These are phyloP conservation scores for Xiphophorus couchianus DNA, from an alignment of 2,113 vertebrate species.

Conservation along the genomic window DNA sequence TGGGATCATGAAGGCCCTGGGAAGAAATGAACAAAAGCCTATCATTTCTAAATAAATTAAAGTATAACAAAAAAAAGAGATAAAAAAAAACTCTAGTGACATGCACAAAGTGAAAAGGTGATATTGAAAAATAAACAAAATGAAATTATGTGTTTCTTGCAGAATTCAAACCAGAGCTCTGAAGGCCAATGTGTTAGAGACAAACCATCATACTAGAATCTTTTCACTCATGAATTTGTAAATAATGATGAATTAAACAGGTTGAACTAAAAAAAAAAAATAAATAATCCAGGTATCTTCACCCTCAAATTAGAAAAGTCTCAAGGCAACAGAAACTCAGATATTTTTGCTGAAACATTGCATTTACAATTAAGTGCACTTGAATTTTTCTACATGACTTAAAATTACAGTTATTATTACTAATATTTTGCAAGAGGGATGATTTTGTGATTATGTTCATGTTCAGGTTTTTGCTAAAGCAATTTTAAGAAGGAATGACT, in stretches of 20 bases:
- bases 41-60: neutral
- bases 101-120: neutral
- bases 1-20: conserved; percentile 60
- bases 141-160: neutral
- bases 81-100: too few species aligned
- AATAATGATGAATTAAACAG: neutral
- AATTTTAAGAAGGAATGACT: neutral
- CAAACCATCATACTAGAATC: neutral
- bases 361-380: neutral
- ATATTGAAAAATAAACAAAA: neutral
- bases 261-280: neutral
- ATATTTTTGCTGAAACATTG: neutral
- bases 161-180: neutral
- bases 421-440: neutral
- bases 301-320: neutral
- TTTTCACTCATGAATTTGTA: neutral
- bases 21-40: neutral
- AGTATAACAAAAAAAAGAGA: too few species aligned
- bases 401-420: neutral
- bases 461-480: neutral
- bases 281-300: neutral
- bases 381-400: neutral
- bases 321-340: neutral
- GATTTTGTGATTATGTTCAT: neutral
- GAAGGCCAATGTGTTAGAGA: neutral